Percentiles rank a stretch among this genome's conserved stretches.
These are phyloP conservation scores for Prionailurus viverrinus DNA, from an alignment of 2,113 vertebrate species.

Conservation along the genomic window DNA sequence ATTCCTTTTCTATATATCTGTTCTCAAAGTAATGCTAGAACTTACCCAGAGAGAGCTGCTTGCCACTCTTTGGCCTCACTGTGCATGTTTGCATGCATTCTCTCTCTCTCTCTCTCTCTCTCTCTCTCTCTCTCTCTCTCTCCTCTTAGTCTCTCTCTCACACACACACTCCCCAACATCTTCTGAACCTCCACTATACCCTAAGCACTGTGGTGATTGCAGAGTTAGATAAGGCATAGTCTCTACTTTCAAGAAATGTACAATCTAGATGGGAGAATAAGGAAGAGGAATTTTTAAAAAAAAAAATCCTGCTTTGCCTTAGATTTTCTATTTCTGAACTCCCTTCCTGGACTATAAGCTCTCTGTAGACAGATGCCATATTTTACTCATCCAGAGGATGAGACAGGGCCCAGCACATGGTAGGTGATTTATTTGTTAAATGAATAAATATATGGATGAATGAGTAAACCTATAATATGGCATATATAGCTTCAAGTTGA, in stretches of 20 bases:
- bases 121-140: not conserved
- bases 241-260: not conserved
- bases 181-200: not conserved
- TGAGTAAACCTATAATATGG: not conserved
- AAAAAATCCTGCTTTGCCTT: not conserved
- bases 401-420: not conserved
- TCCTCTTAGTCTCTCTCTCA: not conserved
- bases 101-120: not conserved
- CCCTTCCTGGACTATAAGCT: not conserved
- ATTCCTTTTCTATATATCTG: not conserved
- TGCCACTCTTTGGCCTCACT: not conserved
- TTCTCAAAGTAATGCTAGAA: conserved; percentile 3
- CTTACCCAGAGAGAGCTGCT: not conserved
- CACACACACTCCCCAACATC: not conserved
- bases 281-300: not conserved
- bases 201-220: not conserved
- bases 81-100: not conserved
- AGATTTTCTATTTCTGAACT: not conserved
- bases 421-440: not conserved
- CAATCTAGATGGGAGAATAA: not conserved
- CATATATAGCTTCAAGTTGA: not conserved
- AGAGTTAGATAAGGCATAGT: not conserved
- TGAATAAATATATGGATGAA: not conserved
- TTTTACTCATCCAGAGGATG: not conserved
- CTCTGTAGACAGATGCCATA: not conserved